Evolutionary conservation across 2,797 vertebrate genomes (phyloP), one percentile per base, ranked within the genome.

Genomic region (Liasis olivaceus): DNA sequence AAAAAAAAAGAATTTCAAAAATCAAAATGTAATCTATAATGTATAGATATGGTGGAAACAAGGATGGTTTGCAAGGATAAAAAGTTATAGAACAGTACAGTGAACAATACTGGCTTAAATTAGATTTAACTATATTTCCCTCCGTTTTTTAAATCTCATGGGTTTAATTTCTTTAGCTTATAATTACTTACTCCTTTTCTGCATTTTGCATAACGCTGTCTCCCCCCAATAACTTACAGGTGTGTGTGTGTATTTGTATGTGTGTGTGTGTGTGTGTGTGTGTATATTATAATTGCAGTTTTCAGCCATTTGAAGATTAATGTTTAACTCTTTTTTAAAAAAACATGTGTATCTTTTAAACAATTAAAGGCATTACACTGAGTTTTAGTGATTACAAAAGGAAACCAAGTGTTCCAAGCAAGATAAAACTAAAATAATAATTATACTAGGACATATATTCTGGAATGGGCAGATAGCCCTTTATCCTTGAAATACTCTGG

Each of bases 391-490:
- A 89, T 51, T 12, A 90, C 15, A 26, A 77, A 59, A 91, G 42
- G 15, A 85, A 8, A 0, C 24, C 56, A 0, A 12, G 88, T 24
- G 1, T 36, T 62, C 81, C 69, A 63, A 92, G 54, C 15, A 42
- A 60, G 89, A 94, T 42, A 89, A 17, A 72, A n/a, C 66, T 91
- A 72, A 51, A 58, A 20, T 0, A 0, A 92, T 95, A 93, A 56
- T 81, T 94, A 56, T 47, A 94, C 92, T 60, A 63, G 91, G 28
- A 94, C 85, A 36, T 8, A 60, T 12, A 93, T 28, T 31, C 15
- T 84, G 42, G 36, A 85, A 85, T 9, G 8, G 36, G 8, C n/a
- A 87, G 51, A 64, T 17, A 56, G 1, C 36, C 42, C 58, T 64
- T 60, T 47, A 72, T 90, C 12, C 60, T 54, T 85, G 8, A 7